These are phyloP conservation scores for Clusia tigrina DNA, from an alignment of 2,888 invertebrate genomes.

Conservation along the genomic window DNA sequence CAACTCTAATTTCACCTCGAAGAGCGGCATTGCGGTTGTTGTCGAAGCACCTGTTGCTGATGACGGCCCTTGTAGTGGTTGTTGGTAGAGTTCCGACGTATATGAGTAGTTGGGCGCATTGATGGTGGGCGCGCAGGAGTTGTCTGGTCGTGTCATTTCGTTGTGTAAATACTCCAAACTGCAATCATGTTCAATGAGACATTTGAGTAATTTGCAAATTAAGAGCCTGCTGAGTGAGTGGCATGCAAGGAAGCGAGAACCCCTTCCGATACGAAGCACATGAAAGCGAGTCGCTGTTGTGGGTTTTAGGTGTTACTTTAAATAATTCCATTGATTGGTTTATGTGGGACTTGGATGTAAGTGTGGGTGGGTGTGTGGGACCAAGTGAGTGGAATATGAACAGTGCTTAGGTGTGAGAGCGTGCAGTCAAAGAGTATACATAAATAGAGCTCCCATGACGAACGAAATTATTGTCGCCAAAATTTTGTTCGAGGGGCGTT, in stretches of 20 bases:
- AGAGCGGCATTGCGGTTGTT: conserved; percentile 68
- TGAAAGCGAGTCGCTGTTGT: conserved; percentile 53
- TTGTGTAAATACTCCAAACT: conserved; percentile 59
- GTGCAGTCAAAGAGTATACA: too few species aligned
- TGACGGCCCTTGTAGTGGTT: conserved; percentile 24
- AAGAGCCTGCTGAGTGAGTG: conserved; percentile 36
- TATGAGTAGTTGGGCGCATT: conserved; percentile 14
- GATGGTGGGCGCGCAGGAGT: conserved; percentile 26
- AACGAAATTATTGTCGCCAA: too few species aligned
- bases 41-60: conserved; percentile 23
- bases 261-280: too few species aligned
- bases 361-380: too few species aligned
- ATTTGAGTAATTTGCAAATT: conserved; percentile 57
- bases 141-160: conserved; percentile 62
- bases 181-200: conserved; percentile 43
- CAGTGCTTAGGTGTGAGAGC: too few species aligned
- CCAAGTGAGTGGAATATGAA: too few species aligned
- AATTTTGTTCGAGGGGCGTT: too few species aligned
- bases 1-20: conserved; percentile 80
- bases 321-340: conserved; percentile 51
- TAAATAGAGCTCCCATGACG: too few species aligned
- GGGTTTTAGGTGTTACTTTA: conserved; percentile 45
- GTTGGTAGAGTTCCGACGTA: too few species aligned
- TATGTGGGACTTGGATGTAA: too few species aligned
- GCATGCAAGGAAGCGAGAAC: conserved; percentile 18